Percentiles rank a stretch among this genome's conserved stretches.
Evolutionary conservation across 2,797 vertebrate genomes (phyloP).

Genomic region (Urocyon cinereoargenteus): DNA sequence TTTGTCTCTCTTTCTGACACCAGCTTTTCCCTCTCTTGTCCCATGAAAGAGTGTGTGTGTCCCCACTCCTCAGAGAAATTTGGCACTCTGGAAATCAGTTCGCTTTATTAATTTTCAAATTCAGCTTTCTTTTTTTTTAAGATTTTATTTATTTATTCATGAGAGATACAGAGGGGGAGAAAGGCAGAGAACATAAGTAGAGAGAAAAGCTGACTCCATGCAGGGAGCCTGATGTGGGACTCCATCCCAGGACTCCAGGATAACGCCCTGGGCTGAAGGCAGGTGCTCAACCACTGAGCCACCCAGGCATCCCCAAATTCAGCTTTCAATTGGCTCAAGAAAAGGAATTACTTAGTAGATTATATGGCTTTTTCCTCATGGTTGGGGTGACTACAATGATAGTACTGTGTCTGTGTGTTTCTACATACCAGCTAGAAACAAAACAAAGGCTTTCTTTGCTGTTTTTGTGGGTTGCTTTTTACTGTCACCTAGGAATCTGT

Average conservation of each 20-base stretch:
- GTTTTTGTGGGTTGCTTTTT: background rate
- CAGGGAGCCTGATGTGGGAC: no score
- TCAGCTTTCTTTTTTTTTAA: background rate
- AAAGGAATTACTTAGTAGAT: background rate
- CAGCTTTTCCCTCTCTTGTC: background rate
- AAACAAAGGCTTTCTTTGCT: background rate
- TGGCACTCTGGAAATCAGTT: background rate
- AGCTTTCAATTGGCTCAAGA: background rate
- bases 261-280: no score
- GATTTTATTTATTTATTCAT: no score
- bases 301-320: background rate
- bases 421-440: background rate
- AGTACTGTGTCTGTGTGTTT: background rate
- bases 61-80: background rate
- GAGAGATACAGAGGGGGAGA: no score
- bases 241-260: no score
- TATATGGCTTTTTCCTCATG: background rate
- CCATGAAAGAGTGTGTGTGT: background rate
- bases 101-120: background rate
- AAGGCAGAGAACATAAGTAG: no score
- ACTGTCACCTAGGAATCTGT: background rate
- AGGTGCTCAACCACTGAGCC: no score
- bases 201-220: no score
- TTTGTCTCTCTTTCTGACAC: background rate
- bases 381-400: background rate